Evolutionary conservation across 2,797 vertebrate genomes (phyloP).

Genomic region (Xenops minutus): DNA sequence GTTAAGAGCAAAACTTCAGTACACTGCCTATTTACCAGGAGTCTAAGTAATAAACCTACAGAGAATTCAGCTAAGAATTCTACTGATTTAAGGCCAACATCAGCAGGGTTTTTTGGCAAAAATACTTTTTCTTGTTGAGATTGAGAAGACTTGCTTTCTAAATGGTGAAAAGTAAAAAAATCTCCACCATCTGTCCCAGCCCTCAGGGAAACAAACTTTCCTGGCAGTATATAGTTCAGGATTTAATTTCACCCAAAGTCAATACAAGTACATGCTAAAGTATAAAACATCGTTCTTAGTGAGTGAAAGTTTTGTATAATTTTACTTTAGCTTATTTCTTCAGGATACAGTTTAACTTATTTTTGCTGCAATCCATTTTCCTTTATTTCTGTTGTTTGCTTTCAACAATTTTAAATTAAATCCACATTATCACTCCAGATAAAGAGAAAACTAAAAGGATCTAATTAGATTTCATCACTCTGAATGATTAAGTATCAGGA

Average conservation of each 20-base stretch:
- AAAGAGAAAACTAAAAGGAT: not conserved
- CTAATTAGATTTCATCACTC: not conserved
- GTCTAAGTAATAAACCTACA: not conserved
- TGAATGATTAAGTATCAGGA: not conserved
- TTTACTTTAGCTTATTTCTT: not conserved
- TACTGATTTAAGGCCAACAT: not conserved
- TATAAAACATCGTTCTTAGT: not conserved
- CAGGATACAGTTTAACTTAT: not conserved
- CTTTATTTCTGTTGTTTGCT: not conserved
- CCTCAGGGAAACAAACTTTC: constrained; percentile 1
- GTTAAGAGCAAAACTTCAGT: not conserved
- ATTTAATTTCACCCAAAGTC: constrained; percentile 21
- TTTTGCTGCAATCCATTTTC: not conserved
- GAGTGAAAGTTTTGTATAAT: not conserved
- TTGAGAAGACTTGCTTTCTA: constrained; percentile 1
- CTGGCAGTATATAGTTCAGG: constrained; percentile 2
- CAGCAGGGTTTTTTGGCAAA: constrained; percentile 24
- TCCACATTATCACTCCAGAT: not conserved
- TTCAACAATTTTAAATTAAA: constrained; percentile 34
- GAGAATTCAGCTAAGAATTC: not conserved
- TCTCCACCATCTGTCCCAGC: constrained; percentile 37
- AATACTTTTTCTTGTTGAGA: not conserved
- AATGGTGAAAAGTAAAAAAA: not conserved
- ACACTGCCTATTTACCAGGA: not conserved
- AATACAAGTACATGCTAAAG: not conserved